phyloP scores from a whole-genome alignment of 2,113 vertebrate species.

The Scopus umbretta region DNA sequence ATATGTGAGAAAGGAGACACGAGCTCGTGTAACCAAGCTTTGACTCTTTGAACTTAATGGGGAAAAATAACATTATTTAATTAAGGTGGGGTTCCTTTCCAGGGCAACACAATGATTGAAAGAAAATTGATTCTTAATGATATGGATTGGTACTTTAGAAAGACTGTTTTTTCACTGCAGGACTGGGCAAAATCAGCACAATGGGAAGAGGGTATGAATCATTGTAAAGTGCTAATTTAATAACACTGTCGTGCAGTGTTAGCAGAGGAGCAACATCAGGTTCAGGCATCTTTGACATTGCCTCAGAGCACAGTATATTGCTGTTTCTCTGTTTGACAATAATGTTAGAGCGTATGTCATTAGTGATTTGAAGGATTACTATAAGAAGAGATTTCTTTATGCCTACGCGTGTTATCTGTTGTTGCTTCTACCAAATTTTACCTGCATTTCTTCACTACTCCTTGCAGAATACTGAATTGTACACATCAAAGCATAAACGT shows the following conservation, averaged over 20 bases:
- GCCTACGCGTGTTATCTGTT: background rate
- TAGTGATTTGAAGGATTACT: background rate
- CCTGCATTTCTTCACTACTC: background rate
- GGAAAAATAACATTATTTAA: conserved; percentile 10
- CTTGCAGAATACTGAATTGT: background rate
- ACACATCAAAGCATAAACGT: background rate
- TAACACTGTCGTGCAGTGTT: background rate
- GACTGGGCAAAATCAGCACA: conserved; percentile 2
- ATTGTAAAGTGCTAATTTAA: conserved; percentile 22
- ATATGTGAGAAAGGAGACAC: background rate
- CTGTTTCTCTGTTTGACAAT: background rate
- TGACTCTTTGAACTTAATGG: background rate
- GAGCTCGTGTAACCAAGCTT: conserved; percentile 1
- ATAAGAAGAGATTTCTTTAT: background rate
- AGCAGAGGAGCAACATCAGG: background rate
- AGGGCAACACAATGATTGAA: background rate
- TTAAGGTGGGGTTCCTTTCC: conserved; percentile 21
- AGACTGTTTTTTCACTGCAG: background rate
- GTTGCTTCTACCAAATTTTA: background rate
- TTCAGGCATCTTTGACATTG: conserved; percentile 17
- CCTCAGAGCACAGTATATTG: background rate
- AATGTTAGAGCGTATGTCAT: background rate
- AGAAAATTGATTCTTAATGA: conserved; percentile 18
- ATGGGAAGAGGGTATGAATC: background rate
- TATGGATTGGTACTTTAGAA: background rate